Conservation (phyloP, 2,888 invertebrate genomes). For the Belgica antarctica region DNA sequence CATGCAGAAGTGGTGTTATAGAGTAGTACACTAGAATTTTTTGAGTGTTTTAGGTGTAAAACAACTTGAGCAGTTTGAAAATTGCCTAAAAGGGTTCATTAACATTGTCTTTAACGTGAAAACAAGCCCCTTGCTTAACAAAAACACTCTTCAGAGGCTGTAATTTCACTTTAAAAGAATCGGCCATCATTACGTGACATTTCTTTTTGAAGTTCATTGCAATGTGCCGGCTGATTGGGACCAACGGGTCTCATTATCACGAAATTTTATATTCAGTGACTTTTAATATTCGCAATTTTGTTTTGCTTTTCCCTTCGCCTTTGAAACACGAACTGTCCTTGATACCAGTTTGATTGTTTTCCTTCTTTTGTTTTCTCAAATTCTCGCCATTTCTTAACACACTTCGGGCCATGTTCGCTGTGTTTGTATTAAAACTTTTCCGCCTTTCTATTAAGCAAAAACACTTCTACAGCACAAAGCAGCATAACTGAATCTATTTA, state of each 20-base stretch:
- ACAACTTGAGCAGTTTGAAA: too few species aligned
- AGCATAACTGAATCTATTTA: constrained; percentile 5
- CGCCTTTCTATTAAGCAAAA: neutral
- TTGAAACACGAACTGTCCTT: too few species aligned
- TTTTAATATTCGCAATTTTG: neutral
- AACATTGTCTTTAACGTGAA: neutral
- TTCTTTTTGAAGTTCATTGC: too few species aligned
- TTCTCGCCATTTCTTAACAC: neutral
- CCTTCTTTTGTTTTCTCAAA: neutral
- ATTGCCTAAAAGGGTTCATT: too few species aligned
- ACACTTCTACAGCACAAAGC: neutral
- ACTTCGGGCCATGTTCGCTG: too few species aligned
- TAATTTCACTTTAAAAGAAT: too few species aligned
- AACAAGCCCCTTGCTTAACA: too few species aligned
- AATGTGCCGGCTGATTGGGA: neutral
- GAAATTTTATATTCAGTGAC: neutral
- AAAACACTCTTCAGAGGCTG: too few species aligned
- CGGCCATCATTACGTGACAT: too few species aligned
- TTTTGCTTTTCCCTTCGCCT: neutral
- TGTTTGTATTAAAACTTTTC: neutral
- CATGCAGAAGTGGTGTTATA: too few species aligned
- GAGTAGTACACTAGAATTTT: too few species aligned
- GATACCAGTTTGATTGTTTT: neutral
- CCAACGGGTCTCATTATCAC: neutral
- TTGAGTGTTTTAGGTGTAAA: too few species aligned